Evolutionary conservation across 2,888 invertebrate species (phyloP).

Genomic region (Euzetes globulus): DNA sequence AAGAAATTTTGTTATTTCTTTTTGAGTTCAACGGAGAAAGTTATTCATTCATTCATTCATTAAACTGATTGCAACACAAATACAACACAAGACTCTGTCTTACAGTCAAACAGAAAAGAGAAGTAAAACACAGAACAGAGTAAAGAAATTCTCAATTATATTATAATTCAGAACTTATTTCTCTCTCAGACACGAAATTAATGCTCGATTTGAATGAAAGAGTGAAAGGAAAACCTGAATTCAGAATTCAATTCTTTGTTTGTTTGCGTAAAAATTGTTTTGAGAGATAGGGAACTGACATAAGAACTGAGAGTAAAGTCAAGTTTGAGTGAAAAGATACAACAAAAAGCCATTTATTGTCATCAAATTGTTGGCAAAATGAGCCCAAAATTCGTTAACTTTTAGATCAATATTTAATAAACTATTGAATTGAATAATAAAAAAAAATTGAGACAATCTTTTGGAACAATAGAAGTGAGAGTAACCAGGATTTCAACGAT

Average conservation of each 20-base stretch:
- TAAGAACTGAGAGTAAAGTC: neutral
- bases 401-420: neutral
- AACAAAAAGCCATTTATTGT: neutral
- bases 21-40: neutral
- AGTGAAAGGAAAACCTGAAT: neutral
- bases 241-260: neutral
- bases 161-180: slow-evolving; percentile 4
- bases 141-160: neutral
- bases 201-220: neutral
- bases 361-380: neutral
- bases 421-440: too few relatives aligned
- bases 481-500: too few relatives aligned
- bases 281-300: neutral
- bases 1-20: neutral
- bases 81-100: neutral
- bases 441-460: too few relatives aligned
- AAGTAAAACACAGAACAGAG: neutral
- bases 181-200: slow-evolving; percentile 7
- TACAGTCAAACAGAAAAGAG: neutral
- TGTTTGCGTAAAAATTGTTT: neutral
- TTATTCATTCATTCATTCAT: neutral
- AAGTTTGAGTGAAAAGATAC: neutral
- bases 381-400: neutral
- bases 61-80: slow-evolving; percentile 9
- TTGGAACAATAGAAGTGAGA: too few relatives aligned